phyloP scores from a whole-genome alignment of 2,888 invertebrate genomes.

The Anthrax anthrax region DNA sequence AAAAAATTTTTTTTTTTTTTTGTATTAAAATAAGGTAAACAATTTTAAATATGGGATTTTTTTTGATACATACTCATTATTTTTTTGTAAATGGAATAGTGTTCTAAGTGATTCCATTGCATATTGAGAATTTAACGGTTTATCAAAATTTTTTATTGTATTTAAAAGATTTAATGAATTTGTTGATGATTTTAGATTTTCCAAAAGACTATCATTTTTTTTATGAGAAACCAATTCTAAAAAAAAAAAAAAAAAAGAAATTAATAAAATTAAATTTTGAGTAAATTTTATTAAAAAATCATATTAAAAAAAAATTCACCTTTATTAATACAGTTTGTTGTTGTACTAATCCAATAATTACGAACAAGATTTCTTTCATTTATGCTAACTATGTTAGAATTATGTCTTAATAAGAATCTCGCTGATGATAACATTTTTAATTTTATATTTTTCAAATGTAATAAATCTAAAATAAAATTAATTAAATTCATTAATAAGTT shows the following conservation, averaged over 20 bases:
- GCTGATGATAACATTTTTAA: no score
- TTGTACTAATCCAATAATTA: not conserved
- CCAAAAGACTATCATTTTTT: not conserved
- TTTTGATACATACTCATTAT: constrained; percentile 29
- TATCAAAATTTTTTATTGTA: constrained; percentile 1
- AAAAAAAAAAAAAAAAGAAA: not conserved
- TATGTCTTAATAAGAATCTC: no score
- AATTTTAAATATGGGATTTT: not conserved
- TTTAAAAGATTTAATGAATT: constrained; percentile 8
- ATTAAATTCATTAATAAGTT: no score
- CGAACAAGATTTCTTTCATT: not conserved
- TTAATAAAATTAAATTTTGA: not conserved
- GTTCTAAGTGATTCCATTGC: constrained; percentile 41
- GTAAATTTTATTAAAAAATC: not conserved
- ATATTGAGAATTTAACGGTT: constrained; percentile 38
- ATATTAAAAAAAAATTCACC: not conserved
- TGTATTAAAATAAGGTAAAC: no score
- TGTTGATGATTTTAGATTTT: constrained; percentile 8
- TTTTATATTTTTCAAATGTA: no score
- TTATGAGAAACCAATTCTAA: not conserved
- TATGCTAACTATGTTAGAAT: no score
- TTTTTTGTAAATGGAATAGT: constrained; percentile 42
- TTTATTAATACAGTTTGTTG: not conserved
- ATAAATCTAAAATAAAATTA: no score
- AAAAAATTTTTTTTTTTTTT: no score